These are phyloP conservation scores for Hypotaenidia philippensis DNA, from an alignment of 2,797 vertebrate species.

Conservation along the genomic window DNA sequence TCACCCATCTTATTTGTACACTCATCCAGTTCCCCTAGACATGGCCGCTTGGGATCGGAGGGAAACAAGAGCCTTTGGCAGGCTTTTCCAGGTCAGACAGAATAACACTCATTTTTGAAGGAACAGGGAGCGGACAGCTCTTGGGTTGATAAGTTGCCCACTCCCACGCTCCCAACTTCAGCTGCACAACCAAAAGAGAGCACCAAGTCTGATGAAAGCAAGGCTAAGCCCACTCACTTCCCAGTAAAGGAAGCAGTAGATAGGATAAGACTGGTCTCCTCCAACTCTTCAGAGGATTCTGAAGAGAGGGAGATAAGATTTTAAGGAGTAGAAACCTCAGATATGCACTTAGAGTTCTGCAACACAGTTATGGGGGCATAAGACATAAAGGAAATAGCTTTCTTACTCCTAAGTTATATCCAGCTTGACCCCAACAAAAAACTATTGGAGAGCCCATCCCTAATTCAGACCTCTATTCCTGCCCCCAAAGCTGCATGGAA, in stretches of 20 bases:
- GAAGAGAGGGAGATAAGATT: neutral
- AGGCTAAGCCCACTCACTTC: slow-evolving; percentile 24
- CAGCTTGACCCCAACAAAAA: neutral
- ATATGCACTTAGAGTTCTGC: neutral
- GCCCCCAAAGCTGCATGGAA: slow-evolving; percentile 50
- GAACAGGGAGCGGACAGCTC: neutral
- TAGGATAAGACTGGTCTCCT: neutral
- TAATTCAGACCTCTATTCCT: neutral
- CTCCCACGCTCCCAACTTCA: neutral
- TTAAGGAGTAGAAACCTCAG: neutral
- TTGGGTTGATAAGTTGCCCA: neutral
- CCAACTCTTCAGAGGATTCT: neutral
- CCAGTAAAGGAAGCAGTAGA: slow-evolving; percentile 6
- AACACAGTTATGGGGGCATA: neutral
- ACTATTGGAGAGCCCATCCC: neutral
- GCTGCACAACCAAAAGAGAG: neutral
- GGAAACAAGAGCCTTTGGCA: neutral
- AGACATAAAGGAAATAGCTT: neutral
- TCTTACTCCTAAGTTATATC: neutral
- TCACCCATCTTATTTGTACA: neutral
- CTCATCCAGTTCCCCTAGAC: neutral
- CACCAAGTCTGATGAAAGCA: neutral
- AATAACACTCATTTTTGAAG: neutral
- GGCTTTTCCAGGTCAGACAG: neutral
- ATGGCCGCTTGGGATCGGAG: neutral